These are phyloP conservation scores for Anarhynchus alexandrinus DNA, from an alignment of 2,113 vertebrate genomes.

Conservation along the genomic window DNA sequence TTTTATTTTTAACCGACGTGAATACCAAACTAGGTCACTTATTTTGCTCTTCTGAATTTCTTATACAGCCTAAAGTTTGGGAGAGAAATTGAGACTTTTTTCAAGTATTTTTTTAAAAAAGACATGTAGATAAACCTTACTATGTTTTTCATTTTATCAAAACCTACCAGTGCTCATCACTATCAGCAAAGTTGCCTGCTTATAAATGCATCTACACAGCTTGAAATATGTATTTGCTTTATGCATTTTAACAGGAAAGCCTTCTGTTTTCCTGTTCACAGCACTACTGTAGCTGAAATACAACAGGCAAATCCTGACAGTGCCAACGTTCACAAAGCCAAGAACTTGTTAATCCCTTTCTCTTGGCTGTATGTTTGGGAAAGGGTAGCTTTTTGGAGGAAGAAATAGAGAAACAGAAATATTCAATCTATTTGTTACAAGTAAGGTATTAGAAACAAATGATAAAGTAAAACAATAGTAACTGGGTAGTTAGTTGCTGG, in stretches of 20 bases:
- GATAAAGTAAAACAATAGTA: neutral
- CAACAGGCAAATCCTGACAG: neutral
- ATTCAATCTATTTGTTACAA: neutral
- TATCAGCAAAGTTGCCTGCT: neutral
- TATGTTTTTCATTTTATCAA: neutral
- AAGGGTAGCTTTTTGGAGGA: neutral
- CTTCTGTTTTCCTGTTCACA: neutral
- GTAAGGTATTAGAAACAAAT: neutral
- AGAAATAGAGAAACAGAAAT: neutral
- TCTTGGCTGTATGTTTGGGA: neutral
- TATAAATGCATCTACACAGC: neutral
- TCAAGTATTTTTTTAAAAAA: neutral
- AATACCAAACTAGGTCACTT: neutral
- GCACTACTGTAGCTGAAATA: neutral
- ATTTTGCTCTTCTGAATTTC: neutral
- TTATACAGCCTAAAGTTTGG: neutral
- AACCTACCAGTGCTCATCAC: neutral
- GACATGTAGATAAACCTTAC: accelerated
- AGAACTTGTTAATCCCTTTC: neutral
- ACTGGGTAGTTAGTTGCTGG: neutral
- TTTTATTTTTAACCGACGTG: neutral
- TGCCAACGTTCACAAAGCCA: neutral
- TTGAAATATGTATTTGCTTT: neutral
- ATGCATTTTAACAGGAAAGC: neutral
- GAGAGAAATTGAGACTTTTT: neutral